A percentile compares a stretch with the other conserved stretches of the same genome.
phyloP scores from a whole-genome alignment of 2,797 vertebrate genomes.

The Typhlichthys subterraneus region DNA sequence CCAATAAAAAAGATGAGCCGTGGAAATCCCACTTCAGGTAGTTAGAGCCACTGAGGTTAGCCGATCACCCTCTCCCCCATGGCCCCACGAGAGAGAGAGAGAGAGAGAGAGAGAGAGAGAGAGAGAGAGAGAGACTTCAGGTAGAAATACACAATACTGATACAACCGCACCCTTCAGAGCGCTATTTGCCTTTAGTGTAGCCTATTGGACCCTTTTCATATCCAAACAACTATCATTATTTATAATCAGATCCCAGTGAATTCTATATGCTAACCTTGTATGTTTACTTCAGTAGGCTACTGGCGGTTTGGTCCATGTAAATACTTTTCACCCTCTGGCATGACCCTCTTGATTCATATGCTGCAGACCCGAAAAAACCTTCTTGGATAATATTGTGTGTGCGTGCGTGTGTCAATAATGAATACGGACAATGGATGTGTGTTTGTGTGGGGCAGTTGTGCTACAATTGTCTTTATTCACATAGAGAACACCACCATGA shows the following conservation, averaged over 20 bases:
- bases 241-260: too few species aligned
- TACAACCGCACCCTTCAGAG: constrained; percentile 20
- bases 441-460: constrained; percentile 8
- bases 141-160: constrained; percentile 37
- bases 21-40: constrained; percentile 48
- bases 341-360: neutral
- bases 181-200: constrained; percentile 14
- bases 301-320: too few species aligned
- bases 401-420: neutral
- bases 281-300: too few species aligned
- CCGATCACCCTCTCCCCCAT: constrained; percentile 26
- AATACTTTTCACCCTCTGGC: neutral
- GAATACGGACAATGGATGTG: constrained; percentile 3
- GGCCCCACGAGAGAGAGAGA: constrained; percentile 32
- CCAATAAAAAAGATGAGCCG: constrained; percentile 43
- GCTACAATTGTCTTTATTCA: constrained; percentile 22
- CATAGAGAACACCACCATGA: constrained; percentile 31
- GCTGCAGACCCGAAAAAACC: neutral
- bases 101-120: constrained; percentile 31
- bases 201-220: constrained; percentile 17
- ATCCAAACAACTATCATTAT: neutral
- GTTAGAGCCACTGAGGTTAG: constrained; percentile 45
- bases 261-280: neutral
- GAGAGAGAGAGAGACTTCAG: constrained; percentile 29
- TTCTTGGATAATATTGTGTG: neutral